Evolutionary conservation across 2,113 vertebrate species (phyloP), one percentile per base, ranked within the genome.

Genomic region (Nothobranchius furzeri): DNA sequence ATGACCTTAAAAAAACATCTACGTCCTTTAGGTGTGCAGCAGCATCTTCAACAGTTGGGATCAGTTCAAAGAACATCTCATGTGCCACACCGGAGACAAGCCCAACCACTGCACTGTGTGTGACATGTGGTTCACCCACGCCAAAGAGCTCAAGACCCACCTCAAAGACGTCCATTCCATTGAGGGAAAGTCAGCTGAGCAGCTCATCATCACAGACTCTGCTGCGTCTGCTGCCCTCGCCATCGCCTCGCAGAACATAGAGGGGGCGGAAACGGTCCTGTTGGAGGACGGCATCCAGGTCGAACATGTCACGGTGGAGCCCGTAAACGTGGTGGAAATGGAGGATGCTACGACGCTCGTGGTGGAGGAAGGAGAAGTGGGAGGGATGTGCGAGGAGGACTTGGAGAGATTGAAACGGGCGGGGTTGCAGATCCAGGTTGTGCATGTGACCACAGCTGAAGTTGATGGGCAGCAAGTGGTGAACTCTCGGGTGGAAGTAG

Each of bases 11-110:
- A 54, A 42, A 35, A 60, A 56, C 13, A 2, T 60, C 12, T 13
- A n/a, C 1, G 45, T 25, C 52, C 55, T 89, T 88, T 11, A 99
- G 98, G 97, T 99, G 56, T 99, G 98, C 90, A 95, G 94, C 87
- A 98, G 96, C 24, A 94, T 98, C 14, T 99, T 99, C 84, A 98
- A 98, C 89, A 96, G 96, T 90, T 99, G 98, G 98, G 98, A 99
- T 85, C 95, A 97, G 65, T 99, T 99, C 68, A 99, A 99, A 89
- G 94, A 98, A 86, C 97, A 99, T 66, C 93, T 99, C 73, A 96
- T 96, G 63, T 95, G 96, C 89, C 98, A 99, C 89, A 99, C 97
- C 0, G 98, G 98, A 43, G 95, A 94, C 73, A 99, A 99, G 75
- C 98, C 98, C 64, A 98, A 99, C 86, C 96, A 99, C 88, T 99